Evolutionary conservation across 1,140 invertebrate genomes (phyloP), one percentile per base, ranked within the genome.

Genomic region (Cotesia typhae): DNA sequence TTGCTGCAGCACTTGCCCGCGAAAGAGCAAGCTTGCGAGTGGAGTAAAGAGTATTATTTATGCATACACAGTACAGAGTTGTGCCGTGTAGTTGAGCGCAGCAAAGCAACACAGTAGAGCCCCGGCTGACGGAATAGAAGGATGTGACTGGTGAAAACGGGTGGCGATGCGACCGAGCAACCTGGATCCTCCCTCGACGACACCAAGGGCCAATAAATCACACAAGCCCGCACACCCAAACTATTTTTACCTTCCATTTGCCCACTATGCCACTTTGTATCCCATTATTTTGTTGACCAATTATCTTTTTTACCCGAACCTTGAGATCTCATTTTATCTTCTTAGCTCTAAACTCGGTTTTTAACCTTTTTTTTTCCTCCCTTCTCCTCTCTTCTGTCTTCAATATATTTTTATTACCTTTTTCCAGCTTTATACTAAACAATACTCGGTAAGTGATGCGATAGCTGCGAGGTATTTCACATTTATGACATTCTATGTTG

Each of bases 201-300:
- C 71, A 72, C 71, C 38, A 67, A 72, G 57, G 71, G 61, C 71
- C 65, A 59, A 72, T 72, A 72, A 72, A 72, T 72, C 71, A 72
- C 65, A 47, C 28, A 38, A n/a, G 20, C 0, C 64, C 38, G 63
- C 59, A 65, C 37, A 35, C 17, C 52, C 51, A 61, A 67, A 67
- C 60, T 53, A 38, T 60, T 72, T 72, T 65, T 20, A 72, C 35
- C 51, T 28, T 41, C 67, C 66, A 67, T 28, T 28, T 28, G 28
- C 28, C 52, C 64, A 41, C 12, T 35, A 72, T 72, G 28, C 28
- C 28, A 28, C 28, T 72, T 72, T 72, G 65, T 72, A 61, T 72
- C 55, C 71, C 71, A 72, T 72, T 67, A 72, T 72, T 72, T 72
- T 47, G 41, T 55, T 66, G 66, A 63, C 71, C 55, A 72, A 72